Percentiles rank a stretch among this genome's conserved stretches.
Evolutionary conservation across 1,140 invertebrate species (phyloP).

Genomic region (Chrysoperla carnea): DNA sequence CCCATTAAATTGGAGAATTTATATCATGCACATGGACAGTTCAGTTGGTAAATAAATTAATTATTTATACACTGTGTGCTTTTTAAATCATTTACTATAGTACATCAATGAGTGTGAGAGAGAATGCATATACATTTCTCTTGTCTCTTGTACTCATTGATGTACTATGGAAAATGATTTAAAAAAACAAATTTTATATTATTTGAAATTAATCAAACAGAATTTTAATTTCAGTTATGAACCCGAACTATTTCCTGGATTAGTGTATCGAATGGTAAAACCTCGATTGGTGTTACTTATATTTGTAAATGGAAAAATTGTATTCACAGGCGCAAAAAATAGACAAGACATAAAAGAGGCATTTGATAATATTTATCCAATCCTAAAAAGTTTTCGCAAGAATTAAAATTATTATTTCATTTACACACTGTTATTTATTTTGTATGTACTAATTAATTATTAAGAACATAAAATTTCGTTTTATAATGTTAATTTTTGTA

Average conservation of each 20-base stretch:
- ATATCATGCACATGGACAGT: constrained; percentile 87
- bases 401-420: constrained; percentile 28
- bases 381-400: constrained; percentile 89
- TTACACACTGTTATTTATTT: background rate
- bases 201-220: constrained; percentile 6
- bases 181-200: background rate
- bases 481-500: no score
- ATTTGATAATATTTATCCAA: constrained; percentile 91
- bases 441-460: background rate
- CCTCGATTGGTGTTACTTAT: constrained; percentile 91
- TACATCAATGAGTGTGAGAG: no score
- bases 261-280: constrained; percentile 95
- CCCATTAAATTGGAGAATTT: constrained; percentile 92
- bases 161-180: no score
- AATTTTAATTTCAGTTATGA: constrained; percentile 43
- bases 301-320: constrained; percentile 96
- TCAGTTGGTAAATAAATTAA: constrained; percentile 48
- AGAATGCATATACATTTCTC: no score
- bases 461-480: no score
- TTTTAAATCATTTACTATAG: background rate
- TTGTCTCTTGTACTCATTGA: no score
- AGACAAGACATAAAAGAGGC: constrained; percentile 86
- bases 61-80: no score
- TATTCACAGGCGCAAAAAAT: constrained; percentile 90
- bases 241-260: constrained; percentile 86